Evolutionary conservation across 2,888 invertebrate species (phyloP), one percentile per base, ranked within the genome.

Genomic region (Oxycera nigricornis): DNA sequence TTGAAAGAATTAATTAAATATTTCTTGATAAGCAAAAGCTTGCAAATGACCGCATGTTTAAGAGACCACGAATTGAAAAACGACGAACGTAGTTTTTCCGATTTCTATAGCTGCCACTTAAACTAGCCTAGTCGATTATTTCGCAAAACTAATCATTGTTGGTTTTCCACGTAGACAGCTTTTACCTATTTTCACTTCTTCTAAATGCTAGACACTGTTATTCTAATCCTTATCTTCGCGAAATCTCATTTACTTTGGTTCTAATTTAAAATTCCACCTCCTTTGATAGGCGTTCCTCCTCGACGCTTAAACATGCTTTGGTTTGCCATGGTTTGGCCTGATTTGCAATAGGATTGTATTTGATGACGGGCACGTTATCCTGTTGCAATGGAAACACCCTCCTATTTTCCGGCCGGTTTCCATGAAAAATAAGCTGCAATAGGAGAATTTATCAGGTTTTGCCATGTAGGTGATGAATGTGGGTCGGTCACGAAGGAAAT

Each of bases 361-460:
- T 31, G 70, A 52, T 70, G 70, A 70, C 55, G 70, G 52, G 20
- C 52, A 31, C 2, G 55, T 24, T 70, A 52, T 70, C 70, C 70
- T 70, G 70, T 70, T 70, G 70, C 70, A 70, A 70, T 28, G 11
- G 24, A 59, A 65, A 22, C 41, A 26, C 35, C 22, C 30, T 14
- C 14, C 41, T 11, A 17, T 52, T 70, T 52, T 20, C 55, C 30
- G 35, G 35, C 20, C 30, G 28, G 52, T 70, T 55, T 31, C 24
- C 31, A 52, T 73, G 57, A 76, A 76, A 74, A 75, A 72, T 68
- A 72, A 67, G 41, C 76, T 72, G 73, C 74, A 76, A 76, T 76
- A 76, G 72, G 72, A 73, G 70, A 74, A 74, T 74, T 76, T 76
- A 76, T 76, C 76, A 76, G 74, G 74, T 74, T 74, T 74, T 67